Evolutionary conservation across 1,140 invertebrate species (phyloP).

Genomic region (Apis laboriosa): DNA sequence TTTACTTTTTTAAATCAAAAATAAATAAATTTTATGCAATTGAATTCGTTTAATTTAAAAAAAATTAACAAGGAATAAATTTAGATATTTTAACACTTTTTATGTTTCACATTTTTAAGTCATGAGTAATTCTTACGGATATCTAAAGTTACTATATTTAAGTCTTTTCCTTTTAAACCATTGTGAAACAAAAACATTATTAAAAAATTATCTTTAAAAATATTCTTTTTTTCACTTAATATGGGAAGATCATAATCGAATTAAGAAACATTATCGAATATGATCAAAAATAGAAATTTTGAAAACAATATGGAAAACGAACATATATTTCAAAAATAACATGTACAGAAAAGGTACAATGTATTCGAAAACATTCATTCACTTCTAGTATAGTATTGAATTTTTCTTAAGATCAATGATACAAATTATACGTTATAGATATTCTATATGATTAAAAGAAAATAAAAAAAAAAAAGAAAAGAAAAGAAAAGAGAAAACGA

Average conservation of each 20-base stretch:
- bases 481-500: constrained; percentile 14
- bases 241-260: too few relatives aligned
- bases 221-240: neutral
- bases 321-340: constrained; percentile 33
- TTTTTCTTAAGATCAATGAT: constrained; percentile 11
- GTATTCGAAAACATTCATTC: constrained; percentile 5
- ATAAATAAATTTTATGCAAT: too few relatives aligned
- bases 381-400: too few relatives aligned
- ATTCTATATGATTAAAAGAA: constrained; percentile 8
- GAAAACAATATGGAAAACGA: constrained; percentile 31
- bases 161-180: too few relatives aligned
- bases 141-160: neutral
- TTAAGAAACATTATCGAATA: neutral
- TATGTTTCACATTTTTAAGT: too few relatives aligned
- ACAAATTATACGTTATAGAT: neutral
- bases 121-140: too few relatives aligned
- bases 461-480: constrained; percentile 40
- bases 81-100: too few relatives aligned
- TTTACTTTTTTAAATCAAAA: too few relatives aligned
- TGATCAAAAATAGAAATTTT: neutral
- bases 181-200: neutral
- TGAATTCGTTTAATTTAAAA: too few relatives aligned
- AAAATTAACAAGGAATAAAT: too few relatives aligned
- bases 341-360: constrained; percentile 40
- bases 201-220: neutral